Conservation (phyloP, 2,888 invertebrate species). For the Diaphora mendica region DNA sequence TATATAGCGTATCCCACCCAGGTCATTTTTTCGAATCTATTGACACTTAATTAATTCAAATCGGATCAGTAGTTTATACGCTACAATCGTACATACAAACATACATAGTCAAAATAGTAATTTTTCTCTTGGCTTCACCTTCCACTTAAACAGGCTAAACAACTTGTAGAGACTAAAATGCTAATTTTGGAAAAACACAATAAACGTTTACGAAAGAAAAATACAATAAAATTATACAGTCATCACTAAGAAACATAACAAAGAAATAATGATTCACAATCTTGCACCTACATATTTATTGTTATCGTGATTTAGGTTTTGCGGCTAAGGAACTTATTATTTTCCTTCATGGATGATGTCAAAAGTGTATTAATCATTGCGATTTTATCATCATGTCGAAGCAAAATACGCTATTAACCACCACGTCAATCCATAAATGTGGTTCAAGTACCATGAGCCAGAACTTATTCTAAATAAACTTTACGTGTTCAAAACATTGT, state of each 20-base stretch:
- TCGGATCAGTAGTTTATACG: too few species aligned
- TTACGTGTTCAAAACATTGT: background rate
- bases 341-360: background rate
- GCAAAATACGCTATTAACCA: background rate
- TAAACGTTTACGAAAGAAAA: background rate
- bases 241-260: background rate
- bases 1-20: too few species aligned
- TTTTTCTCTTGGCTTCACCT: too few species aligned
- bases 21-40: too few species aligned
- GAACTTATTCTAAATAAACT: background rate
- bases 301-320: conserved; percentile 4
- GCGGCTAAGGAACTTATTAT: background rate
- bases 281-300: background rate
- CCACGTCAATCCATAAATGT: background rate
- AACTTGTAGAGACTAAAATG: background rate
- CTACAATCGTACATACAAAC: too few species aligned
- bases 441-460: background rate
- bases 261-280: background rate
- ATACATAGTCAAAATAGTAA: too few species aligned
- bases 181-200: background rate
- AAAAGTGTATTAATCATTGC: background rate
- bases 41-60: too few species aligned
- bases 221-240: background rate
- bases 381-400: background rate
- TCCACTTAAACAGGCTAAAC: background rate